phyloP scores from a whole-genome alignment of 2,113 vertebrate species.

The Ornithorhynchus anatinus region DNA sequence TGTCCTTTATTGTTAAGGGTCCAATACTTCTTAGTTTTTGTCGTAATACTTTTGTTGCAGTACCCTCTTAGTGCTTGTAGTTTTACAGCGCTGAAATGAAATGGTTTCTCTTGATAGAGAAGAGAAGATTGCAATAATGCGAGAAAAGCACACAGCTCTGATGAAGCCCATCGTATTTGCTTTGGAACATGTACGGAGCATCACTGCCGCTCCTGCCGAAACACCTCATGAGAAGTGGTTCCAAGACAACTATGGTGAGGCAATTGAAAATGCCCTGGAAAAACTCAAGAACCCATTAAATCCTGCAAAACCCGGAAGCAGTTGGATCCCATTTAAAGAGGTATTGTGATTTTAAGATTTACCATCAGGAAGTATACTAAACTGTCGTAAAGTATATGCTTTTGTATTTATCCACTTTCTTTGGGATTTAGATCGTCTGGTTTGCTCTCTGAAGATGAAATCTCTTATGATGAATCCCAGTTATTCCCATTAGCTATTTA shows the following conservation, averaged over 20 bases:
- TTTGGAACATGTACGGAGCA: conserved; percentile 92
- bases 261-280: conserved; percentile 87
- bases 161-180: conserved; percentile 98
- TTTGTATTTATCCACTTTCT: too few relatives aligned
- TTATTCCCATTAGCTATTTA: background rate
- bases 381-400: too few relatives aligned
- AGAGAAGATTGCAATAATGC: conserved; percentile 97
- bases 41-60: too few relatives aligned
- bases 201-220: conserved; percentile 89
- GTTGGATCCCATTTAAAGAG: conserved; percentile 98
- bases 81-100: background rate
- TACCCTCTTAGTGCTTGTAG: too few relatives aligned
- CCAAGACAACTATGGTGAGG: conserved; percentile 92
- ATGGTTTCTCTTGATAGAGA: conserved; percentile 74
- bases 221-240: conserved; percentile 98
- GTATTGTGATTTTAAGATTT: conserved; percentile 59
- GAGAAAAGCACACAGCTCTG: conserved; percentile 95
- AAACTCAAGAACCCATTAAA: conserved; percentile 89
- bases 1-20: too few relatives aligned
- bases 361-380: background rate
- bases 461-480: background rate
- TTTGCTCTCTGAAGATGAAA: background rate
- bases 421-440: background rate
- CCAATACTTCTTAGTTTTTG: too few relatives aligned
- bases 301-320: conserved; percentile 94